phyloP scores from a whole-genome alignment of 2,888 invertebrate genomes.

The Sminthurides aquaticus region DNA sequence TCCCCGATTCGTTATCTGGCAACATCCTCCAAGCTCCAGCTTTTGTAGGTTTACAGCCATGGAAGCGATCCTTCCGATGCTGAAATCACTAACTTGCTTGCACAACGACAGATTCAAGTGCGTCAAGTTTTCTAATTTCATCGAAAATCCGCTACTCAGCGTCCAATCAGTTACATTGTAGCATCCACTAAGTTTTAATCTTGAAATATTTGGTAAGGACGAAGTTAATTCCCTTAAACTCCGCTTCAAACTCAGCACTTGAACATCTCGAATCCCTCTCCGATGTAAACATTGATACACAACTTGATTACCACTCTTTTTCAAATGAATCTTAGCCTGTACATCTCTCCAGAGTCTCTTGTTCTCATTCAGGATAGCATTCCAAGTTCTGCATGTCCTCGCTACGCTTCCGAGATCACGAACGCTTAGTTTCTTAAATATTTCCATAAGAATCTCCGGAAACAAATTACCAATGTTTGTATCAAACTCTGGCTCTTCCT shows the following conservation, averaged over 20 bases:
- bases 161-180: conserved; percentile 85
- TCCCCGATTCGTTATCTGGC: conserved; percentile 81
- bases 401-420: conserved; percentile 82
- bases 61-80: conserved; percentile 63
- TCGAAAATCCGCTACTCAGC: conserved; percentile 65
- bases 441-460: conserved; percentile 84
- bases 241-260: conserved; percentile 75
- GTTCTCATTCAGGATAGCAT: conserved; percentile 84
- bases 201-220: conserved; percentile 62
- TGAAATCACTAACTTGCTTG: conserved; percentile 90
- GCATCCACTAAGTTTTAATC: conserved; percentile 83
- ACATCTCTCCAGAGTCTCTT: conserved; percentile 90
- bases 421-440: conserved; percentile 81
- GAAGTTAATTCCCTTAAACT: conserved; percentile 67
- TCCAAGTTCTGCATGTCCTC: conserved; percentile 80
- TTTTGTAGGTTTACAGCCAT: conserved; percentile 73
- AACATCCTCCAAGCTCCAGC: conserved; percentile 84
- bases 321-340: conserved; percentile 80
- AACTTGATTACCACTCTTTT: conserved; percentile 67
- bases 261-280: conserved; percentile 79
- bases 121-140: conserved; percentile 53
- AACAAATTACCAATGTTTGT: conserved; percentile 52
- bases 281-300: conserved; percentile 77
- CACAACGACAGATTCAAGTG: conserved; percentile 81
- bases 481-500: background rate